Conservation (phyloP, 1,140 invertebrate species). For the Psilanteris sp. region DNA sequence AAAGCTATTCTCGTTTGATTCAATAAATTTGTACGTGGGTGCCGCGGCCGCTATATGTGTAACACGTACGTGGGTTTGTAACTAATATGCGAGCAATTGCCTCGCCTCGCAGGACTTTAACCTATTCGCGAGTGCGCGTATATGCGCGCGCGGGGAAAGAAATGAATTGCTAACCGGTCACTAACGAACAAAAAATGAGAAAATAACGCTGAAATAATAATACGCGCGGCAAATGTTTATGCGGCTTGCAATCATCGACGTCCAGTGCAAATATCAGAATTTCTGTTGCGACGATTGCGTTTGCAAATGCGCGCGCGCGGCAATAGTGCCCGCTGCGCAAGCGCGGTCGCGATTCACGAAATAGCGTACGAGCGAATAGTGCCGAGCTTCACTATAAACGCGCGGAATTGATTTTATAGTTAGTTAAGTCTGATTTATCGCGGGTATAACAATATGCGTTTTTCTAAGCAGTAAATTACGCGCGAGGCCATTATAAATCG, state of each 20-base stretch:
- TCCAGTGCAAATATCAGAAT: conserved; percentile 46
- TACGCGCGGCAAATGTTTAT: conserved; percentile 52
- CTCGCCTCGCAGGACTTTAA: conserved; percentile 40
- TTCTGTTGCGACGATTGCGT: conserved; percentile 28
- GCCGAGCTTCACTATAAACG: conserved; percentile 27
- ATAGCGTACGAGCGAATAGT: conserved; percentile 5
- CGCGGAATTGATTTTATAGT: conserved; percentile 50
- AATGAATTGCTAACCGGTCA: conserved; percentile 61
- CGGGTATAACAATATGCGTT: conserved; percentile 25
- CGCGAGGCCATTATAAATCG: conserved; percentile 28
- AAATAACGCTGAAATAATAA: conserved; percentile 56
- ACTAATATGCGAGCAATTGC: conserved; percentile 59
- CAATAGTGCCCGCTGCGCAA: too few relatives aligned
- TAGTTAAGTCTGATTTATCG: conserved; percentile 45
- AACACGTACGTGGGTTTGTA: conserved; percentile 57
- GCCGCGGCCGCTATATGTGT: conserved; percentile 51
- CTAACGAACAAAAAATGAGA: conserved; percentile 53
- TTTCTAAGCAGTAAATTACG: conserved; percentile 33
- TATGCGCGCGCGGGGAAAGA: conserved; percentile 27
- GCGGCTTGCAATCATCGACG: conserved; percentile 53
- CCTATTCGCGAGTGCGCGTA: conserved; percentile 24
- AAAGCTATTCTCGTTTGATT: conserved; percentile 33
- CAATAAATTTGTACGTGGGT: conserved; percentile 51
- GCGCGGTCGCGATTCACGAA: conserved; percentile 11
- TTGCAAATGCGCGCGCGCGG: conserved; percentile 25